Evolutionary conservation across 2,797 vertebrate genomes (phyloP).

Genomic region (Aselliscus stoliczkanus): DNA sequence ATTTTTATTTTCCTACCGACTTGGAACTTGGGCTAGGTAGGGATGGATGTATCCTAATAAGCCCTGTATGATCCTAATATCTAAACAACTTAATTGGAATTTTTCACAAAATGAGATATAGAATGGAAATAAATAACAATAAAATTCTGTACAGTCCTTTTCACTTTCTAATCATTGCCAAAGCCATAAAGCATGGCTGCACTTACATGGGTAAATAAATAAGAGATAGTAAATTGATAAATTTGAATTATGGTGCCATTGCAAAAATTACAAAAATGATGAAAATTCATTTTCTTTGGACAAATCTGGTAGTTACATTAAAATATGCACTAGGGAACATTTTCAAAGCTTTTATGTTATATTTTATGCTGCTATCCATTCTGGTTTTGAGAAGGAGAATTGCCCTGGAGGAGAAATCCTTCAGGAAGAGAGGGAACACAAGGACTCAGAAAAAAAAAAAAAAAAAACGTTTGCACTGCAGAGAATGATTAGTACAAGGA

Average conservation of each 20-base stretch:
- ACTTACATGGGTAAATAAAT: conserved; percentile 17
- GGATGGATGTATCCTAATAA: background rate
- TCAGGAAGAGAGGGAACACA: conserved; percentile 76
- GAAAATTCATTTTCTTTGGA: conserved; percentile 43
- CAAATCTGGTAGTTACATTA: conserved; percentile 53
- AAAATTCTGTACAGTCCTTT: background rate
- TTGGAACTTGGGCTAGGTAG: background rate
- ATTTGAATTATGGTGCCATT: conserved; percentile 34
- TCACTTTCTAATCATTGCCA: background rate
- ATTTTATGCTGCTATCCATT: conserved; percentile 67
- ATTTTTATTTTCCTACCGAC: background rate
- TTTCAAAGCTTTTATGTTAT: conserved; percentile 71
- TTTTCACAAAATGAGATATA: background rate
- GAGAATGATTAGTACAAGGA: conserved; percentile 79
- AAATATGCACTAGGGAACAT: conserved; percentile 68
- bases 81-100: background rate
- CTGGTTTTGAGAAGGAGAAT: conserved; percentile 70
- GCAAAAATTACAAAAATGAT: conserved; percentile 60
- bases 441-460: conserved; percentile 53
- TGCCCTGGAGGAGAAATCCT: conserved; percentile 79
- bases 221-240: background rate
- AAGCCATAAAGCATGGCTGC: background rate
- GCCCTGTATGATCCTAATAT: background rate
- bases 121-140: background rate
- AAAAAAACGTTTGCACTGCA: conserved; percentile 54